Percentiles rank a stretch among this genome's conserved stretches.
Conservation (phyloP, 2,888 invertebrate species). For the Cosmopolites sordidus region DNA sequence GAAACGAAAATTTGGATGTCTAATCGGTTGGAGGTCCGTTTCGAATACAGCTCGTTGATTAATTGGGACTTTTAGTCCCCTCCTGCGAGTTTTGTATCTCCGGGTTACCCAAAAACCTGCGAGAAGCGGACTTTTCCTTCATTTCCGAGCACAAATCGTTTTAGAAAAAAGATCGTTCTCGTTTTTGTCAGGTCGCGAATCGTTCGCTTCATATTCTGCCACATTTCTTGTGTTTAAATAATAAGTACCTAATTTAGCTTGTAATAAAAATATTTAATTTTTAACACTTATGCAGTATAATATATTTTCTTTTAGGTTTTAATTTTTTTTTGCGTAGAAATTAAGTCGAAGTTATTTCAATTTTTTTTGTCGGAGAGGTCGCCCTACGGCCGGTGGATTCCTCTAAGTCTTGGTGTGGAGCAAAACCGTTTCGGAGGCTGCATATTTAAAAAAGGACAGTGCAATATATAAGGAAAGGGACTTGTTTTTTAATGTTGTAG, state of each 20-base stretch:
- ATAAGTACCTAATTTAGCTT: constrained; percentile 35
- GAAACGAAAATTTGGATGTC: no score
- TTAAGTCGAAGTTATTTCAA: not conserved
- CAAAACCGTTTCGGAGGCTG: constrained; percentile 8
- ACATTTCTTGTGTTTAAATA: constrained; percentile 1
- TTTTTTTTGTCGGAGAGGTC: not conserved
- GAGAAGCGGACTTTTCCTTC: constrained; percentile 32
- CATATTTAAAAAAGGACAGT: constrained; percentile 13
- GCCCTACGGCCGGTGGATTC: no score
- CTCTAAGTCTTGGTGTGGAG: not conserved
- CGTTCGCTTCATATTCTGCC: not conserved
- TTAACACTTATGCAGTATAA: constrained; percentile 23
- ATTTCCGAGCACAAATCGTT: not conserved
- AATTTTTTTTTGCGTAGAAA: constrained; percentile 9
- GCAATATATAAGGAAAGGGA: constrained; percentile 15
- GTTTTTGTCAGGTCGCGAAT: not conserved
- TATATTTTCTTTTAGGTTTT: constrained; percentile 8
- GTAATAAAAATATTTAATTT: constrained; percentile 20
- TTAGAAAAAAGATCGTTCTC: not conserved
- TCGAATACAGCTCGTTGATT: no score
- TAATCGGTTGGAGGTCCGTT: no score
- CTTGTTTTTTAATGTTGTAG: constrained; percentile 8
- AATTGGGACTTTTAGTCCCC: no score
- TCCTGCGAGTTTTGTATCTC: no score
- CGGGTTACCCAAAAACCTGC: constrained; percentile 32